Conservation (phyloP, 2,888 invertebrate genomes). For the Apoderus coryli region DNA sequence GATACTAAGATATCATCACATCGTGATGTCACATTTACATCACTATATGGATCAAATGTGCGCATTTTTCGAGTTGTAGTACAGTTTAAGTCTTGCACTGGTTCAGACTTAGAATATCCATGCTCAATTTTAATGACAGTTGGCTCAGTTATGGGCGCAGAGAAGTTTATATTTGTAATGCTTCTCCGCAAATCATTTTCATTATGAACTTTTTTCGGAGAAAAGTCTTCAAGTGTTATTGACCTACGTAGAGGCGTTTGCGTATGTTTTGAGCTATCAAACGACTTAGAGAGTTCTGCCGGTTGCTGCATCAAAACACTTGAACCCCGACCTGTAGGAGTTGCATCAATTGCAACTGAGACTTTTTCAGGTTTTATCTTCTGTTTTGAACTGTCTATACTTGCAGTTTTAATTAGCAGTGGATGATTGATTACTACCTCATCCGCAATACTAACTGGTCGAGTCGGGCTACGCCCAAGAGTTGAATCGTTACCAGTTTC, state of each 20-base stretch:
- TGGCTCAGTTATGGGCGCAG: constrained; percentile 19
- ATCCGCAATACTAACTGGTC: constrained; percentile 28
- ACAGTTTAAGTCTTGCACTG: constrained; percentile 40
- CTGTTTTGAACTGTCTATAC: constrained; percentile 20
- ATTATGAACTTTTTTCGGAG: constrained; percentile 18
- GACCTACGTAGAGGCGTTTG: constrained; percentile 31
- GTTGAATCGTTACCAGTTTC: constrained; percentile 20
- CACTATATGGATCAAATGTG: constrained; percentile 35
- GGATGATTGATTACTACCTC: constrained; percentile 16
- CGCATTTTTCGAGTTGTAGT: constrained; percentile 22
- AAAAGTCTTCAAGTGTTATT: constrained; percentile 34
- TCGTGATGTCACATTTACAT: constrained; percentile 63
- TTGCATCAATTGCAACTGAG: constrained; percentile 66
- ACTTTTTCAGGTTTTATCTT: constrained; percentile 46
- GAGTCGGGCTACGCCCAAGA: constrained; percentile 27
- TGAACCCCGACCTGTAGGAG: constrained; percentile 55
- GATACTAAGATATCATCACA: constrained; percentile 36
- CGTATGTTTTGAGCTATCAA: constrained; percentile 31
- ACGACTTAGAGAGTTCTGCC: constrained; percentile 56
- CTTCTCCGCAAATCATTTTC: constrained; percentile 23
- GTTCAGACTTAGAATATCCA: constrained; percentile 53
- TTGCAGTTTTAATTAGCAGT: constrained; percentile 22
- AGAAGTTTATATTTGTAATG: constrained; percentile 28
- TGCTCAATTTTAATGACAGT: constrained; percentile 41
- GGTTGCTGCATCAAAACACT: constrained; percentile 63